Conservation (phyloP, 1,140 invertebrate species). For the Copidosoma floridanum region DNA sequence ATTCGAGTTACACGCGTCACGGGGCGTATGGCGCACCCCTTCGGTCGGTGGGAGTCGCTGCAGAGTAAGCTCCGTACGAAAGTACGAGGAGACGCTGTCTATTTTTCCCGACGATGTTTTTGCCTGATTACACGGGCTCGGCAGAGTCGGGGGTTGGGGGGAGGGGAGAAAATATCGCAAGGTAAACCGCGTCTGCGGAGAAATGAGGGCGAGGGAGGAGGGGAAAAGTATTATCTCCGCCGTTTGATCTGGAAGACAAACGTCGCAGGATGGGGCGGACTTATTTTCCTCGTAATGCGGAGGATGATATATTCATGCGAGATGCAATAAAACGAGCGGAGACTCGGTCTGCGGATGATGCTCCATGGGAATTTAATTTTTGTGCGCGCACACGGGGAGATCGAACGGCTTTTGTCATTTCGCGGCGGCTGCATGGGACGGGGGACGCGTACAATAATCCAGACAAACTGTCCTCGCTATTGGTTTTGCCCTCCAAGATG, state of each 20-base stretch:
- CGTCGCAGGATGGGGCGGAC: not conserved
- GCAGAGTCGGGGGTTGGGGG: too few relatives aligned
- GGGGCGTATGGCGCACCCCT: too few relatives aligned
- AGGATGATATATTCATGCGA: constrained; percentile 22
- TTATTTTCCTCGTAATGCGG: constrained; percentile 19
- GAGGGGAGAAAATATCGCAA: constrained; percentile 18
- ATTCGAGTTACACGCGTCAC: too few relatives aligned
- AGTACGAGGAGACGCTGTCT: too few relatives aligned
- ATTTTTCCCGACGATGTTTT: constrained; percentile 15
- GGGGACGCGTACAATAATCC: not conserved
- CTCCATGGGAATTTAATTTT: constrained; percentile 24
- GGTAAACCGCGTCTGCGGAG: not conserved
- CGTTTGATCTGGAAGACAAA: constrained; percentile 16
- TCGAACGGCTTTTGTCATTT: too few relatives aligned
- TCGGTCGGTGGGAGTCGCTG: too few relatives aligned
- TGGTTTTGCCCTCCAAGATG: not conserved
- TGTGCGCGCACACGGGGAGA: too few relatives aligned
- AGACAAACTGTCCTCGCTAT: not conserved
- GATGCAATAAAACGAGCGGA: constrained; percentile 9
- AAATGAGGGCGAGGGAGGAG: not conserved
- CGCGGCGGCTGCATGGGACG: too few relatives aligned
- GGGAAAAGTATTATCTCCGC: constrained; percentile 7
- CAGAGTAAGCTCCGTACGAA: too few relatives aligned
- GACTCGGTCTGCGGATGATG: not conserved
- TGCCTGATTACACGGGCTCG: constrained; percentile 12